phyloP scores from a whole-genome alignment of 2,888 invertebrate species.

The Ectemnius cavifrons region DNA sequence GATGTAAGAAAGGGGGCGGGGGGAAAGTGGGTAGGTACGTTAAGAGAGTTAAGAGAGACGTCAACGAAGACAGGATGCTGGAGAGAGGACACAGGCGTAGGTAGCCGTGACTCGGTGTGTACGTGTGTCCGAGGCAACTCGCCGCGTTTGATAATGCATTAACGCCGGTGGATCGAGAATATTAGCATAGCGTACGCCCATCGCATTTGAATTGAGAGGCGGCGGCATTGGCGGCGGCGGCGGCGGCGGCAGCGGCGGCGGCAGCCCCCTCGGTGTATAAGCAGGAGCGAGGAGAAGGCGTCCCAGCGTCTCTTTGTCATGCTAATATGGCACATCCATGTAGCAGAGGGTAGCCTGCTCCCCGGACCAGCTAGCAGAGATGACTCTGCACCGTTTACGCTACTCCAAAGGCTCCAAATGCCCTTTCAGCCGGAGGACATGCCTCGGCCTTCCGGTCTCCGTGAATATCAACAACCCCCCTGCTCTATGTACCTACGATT shows the following conservation, averaged over 20 bases:
- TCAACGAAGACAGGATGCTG: slow-evolving; percentile 32
- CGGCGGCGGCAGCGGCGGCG: slow-evolving; percentile 58
- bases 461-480: slow-evolving; percentile 24
- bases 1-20: no score
- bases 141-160: slow-evolving; percentile 77
- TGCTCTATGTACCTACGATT: not conserved
- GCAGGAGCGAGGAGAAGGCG: slow-evolving; percentile 76
- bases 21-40: slow-evolving; percentile 8
- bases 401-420: slow-evolving; percentile 46
- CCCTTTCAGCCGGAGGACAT: slow-evolving; percentile 40
- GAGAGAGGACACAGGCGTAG: slow-evolving; percentile 24
- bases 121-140: slow-evolving; percentile 53
- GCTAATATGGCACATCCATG: slow-evolving; percentile 75
- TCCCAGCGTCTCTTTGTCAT: slow-evolving; percentile 78
- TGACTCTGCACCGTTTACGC: slow-evolving; percentile 70
- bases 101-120: slow-evolving; percentile 26
- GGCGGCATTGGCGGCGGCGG: slow-evolving; percentile 67
- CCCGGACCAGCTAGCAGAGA: slow-evolving; percentile 42
- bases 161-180: slow-evolving; percentile 75
- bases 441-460: slow-evolving; percentile 44
- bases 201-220: slow-evolving; percentile 77
- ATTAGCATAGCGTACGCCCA: slow-evolving; percentile 78
- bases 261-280: slow-evolving; percentile 65
- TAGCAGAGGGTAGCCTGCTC: slow-evolving; percentile 40
- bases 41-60: slow-evolving; percentile 57